phyloP scores from a whole-genome alignment of 2,888 invertebrate species.

The Pachycephus smyrnensis region DNA sequence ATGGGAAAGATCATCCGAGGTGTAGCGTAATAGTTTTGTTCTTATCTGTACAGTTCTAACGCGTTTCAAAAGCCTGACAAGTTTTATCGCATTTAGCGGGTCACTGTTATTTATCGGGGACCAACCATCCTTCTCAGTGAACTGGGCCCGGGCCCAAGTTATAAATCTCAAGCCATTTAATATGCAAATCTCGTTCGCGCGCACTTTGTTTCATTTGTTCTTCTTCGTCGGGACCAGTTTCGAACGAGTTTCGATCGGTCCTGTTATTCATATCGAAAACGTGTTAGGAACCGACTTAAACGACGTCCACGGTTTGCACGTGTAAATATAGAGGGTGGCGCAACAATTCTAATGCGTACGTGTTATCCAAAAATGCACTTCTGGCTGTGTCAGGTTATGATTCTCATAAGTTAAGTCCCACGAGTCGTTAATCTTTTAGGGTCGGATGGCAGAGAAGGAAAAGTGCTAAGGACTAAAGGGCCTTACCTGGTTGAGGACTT shows the following conservation, averaged over 20 bases:
- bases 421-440: not conserved
- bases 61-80: not conserved
- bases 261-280: conserved; percentile 22
- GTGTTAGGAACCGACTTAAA: not conserved
- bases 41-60: not conserved
- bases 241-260: conserved; percentile 23
- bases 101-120: not conserved
- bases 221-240: not conserved
- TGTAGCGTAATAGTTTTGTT: too few species aligned
- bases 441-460: not conserved
- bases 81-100: not conserved
- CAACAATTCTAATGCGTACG: too few species aligned
- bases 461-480: not conserved
- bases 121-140: not conserved
- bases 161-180: conserved; percentile 67
- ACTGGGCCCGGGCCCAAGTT: conserved; percentile 42
- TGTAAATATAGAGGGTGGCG: too few species aligned
- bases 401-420: too few species aligned
- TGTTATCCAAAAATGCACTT: too few species aligned
- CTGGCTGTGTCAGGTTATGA: too few species aligned
- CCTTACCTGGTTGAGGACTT: too few species aligned
- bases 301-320: not conserved
- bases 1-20: too few species aligned
- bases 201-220: conserved; percentile 22
- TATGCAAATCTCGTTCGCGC: conserved; percentile 61